Evolutionary conservation across 1,140 invertebrate species (phyloP), one percentile per base, ranked within the genome.

Genomic region (Drosophila jambulina): DNA sequence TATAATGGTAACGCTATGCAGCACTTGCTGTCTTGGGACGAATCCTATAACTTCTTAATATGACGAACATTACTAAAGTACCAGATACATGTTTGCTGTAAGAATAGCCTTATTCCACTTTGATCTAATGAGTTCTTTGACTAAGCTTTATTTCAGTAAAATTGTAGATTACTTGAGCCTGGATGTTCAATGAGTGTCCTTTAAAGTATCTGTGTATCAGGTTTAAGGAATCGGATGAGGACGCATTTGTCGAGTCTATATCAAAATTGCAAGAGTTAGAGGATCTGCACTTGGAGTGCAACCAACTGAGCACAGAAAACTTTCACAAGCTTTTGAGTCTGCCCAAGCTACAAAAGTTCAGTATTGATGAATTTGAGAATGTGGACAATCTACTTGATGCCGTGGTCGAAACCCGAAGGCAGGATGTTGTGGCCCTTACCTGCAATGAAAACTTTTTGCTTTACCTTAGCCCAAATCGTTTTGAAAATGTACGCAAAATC

Each of bases 51-150:
- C 7, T 38, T 27, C 12, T 8, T 13, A 21, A 29, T 58, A 27
- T 48, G 58, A 5, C 19, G 19, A 43, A 12, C n/a, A 51, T 74
- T 19, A n/a, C 10, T 13, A n/a, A 19, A 15, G 40, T 76, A 1
- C 58, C 65, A 15, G 54, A 76, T 4, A 34, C 58, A 13, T 76
- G 74, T 34, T 53, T 76, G 27, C 46, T 76, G 74, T 76, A 67
- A 76, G 71, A 65, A 15, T 7, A 15, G 4, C 2, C 1, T 27
- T 15, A 3, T 36, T 17, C 2, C 15, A 15, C 13, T 2, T 19
- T 0, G 15, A 12, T 7, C 10, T 3, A n/a, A 17, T 10, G 4
- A 21, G 7, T 9, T 15, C 4, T 25, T 12, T 1, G 5, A 3
- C 25, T 23, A 51, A 38, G 9, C 5, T 36, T 19, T 36, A 25